phyloP scores from a whole-genome alignment of 2,888 invertebrate species.

The Podotricha telesiphe region DNA sequence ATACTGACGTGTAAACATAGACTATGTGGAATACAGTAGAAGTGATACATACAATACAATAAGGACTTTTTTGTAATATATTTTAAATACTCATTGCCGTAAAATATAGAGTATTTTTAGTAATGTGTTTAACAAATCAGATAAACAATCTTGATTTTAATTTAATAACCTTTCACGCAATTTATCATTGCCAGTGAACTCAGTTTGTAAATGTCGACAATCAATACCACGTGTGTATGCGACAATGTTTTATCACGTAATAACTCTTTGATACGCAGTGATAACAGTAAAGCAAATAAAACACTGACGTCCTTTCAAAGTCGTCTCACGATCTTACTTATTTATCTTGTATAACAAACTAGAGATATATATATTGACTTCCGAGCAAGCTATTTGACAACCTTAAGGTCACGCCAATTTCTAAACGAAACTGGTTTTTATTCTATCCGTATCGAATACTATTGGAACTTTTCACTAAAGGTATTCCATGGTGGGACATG shows the following conservation, averaged over 20 bases:
- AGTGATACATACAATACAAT: neutral
- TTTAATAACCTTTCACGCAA: neutral
- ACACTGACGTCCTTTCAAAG: slow-evolving; percentile 30
- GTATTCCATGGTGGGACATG: slow-evolving; percentile 31
- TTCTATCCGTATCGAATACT: slow-evolving; percentile 14
- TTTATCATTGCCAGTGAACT: slow-evolving; percentile 6
- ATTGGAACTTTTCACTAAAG: slow-evolving; percentile 8
- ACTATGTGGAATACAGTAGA: slow-evolving; percentile 5
- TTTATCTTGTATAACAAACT: slow-evolving; percentile 20
- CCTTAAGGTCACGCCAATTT: slow-evolving; percentile 26
- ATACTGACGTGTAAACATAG: slow-evolving; percentile 3
- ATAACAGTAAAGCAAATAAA: slow-evolving; percentile 31
- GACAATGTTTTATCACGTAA: slow-evolving; percentile 23
- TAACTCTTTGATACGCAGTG: slow-evolving; percentile 20
- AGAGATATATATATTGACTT: neutral
- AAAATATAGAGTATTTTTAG: neutral
- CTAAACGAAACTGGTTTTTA: slow-evolving; percentile 24
- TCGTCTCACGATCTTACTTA: slow-evolving; percentile 9
- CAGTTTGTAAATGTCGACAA: neutral
- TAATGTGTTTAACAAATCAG: neutral
- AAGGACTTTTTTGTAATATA: neutral
- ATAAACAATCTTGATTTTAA: neutral
- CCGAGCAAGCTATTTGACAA: slow-evolving; percentile 17
- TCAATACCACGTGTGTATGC: slow-evolving; percentile 27
- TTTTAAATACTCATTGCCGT: neutral